phyloP scores from a whole-genome alignment of 2,113 vertebrate genomes.

The Damaliscus lunatus region DNA sequence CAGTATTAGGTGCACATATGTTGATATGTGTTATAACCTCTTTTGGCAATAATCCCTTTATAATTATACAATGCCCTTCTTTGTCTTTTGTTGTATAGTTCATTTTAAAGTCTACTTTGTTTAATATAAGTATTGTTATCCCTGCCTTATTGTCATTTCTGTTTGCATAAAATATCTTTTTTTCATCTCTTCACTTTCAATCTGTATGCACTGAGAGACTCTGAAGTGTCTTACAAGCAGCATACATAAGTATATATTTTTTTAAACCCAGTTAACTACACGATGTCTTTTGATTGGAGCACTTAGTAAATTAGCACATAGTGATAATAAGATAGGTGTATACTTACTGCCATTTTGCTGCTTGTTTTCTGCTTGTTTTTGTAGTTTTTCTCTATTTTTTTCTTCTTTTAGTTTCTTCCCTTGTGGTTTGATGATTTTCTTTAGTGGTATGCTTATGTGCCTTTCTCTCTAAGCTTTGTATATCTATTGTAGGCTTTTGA shows the following conservation, averaged over 20 bases:
- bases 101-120: not conserved
- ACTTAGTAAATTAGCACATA: not conserved
- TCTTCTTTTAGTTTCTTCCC: not conserved
- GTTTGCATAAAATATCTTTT: not conserved
- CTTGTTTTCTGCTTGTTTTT: not conserved
- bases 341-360: not conserved
- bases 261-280: not conserved
- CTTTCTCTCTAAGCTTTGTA: not conserved
- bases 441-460: not conserved
- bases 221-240: not conserved
- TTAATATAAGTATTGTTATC: not conserved
- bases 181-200: not conserved
- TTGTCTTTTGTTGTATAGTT: not conserved
- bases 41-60: not conserved
- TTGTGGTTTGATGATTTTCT: not conserved
- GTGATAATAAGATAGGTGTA: not conserved
- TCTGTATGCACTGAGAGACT: not conserved
- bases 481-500: not conserved
- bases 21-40: not conserved
- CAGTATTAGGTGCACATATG: not conserved
- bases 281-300: not conserved
- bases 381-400: not conserved
- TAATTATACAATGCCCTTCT: not conserved
- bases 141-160: not conserved
- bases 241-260: not conserved